Percentiles rank a stretch among this genome's conserved stretches.
Conservation (phyloP, 2,888 invertebrate species). For the Eucera pruinosa region DNA sequence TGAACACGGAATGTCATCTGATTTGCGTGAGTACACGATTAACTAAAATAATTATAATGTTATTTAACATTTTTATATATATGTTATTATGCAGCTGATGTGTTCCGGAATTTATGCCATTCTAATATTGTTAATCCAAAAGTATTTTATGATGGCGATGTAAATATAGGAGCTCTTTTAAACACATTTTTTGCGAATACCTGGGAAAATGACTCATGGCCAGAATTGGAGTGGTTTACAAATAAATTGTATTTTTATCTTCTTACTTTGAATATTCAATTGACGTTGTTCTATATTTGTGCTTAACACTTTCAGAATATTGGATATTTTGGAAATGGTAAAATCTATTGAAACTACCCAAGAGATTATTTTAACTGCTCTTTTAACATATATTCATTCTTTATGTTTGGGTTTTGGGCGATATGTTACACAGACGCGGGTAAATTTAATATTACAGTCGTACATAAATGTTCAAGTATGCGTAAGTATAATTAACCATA, state of each 20-base stretch:
- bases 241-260: slow-evolving; percentile 85
- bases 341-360: slow-evolving; percentile 86
- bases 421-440: slow-evolving; percentile 86
- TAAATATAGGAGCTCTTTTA: slow-evolving; percentile 86
- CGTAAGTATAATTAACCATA: not conserved
- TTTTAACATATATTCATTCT: slow-evolving; percentile 86
- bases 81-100: slow-evolving; percentile 81
- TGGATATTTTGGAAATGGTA: slow-evolving; percentile 86
- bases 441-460: slow-evolving; percentile 52
- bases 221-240: slow-evolving; percentile 89
- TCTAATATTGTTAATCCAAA: slow-evolving; percentile 86
- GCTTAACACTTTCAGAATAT: slow-evolving; percentile 84
- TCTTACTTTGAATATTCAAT: not conserved
- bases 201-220: slow-evolving; percentile 87
- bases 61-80: slow-evolving; percentile 31
- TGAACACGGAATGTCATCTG: slow-evolving; percentile 70
- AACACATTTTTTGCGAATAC: slow-evolving; percentile 85
- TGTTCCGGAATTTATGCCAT: slow-evolving; percentile 84
- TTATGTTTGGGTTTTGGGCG: slow-evolving; percentile 89
- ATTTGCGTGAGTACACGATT: slow-evolving; percentile 73
- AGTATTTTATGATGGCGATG: slow-evolving; percentile 87
- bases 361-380: slow-evolving; percentile 85
- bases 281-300: slow-evolving; percentile 8
- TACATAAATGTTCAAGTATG: not conserved
- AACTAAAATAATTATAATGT: slow-evolving; percentile 1